Percentiles rank a stretch among this genome's conserved stretches.
Conservation (phyloP, 2,888 invertebrate genomes). For the Tuta absoluta region DNA sequence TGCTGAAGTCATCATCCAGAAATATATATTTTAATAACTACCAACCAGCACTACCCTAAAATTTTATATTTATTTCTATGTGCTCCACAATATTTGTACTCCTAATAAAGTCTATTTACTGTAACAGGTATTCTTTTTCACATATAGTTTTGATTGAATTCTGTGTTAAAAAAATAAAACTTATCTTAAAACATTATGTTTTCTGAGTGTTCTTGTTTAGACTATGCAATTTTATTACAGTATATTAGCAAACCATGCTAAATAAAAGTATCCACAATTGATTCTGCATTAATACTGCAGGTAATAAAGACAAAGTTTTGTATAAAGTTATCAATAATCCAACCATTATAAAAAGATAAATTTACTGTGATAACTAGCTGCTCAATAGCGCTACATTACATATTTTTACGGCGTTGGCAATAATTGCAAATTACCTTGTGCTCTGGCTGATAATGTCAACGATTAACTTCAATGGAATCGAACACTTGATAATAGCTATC, state of each 20-base stretch:
- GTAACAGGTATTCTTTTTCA: too few relatives aligned
- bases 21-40: neutral
- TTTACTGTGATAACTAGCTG: neutral
- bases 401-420: slow-evolving; percentile 36
- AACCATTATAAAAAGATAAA: slow-evolving; percentile 9
- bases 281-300: neutral
- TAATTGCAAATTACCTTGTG: slow-evolving; percentile 56
- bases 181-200: too few relatives aligned
- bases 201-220: too few relatives aligned
- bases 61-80: too few relatives aligned
- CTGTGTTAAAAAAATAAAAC: too few relatives aligned
- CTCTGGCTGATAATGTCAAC: slow-evolving; percentile 50
- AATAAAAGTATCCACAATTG: neutral
- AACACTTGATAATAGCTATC: slow-evolving; percentile 63
- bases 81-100: too few relatives aligned
- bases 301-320: neutral
- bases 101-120: too few relatives aligned
- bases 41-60: too few relatives aligned
- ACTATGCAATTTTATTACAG: too few relatives aligned
- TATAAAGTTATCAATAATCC: neutral
- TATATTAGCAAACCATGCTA: too few relatives aligned
- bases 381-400: slow-evolving; percentile 11
- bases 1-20: slow-evolving; percentile 11
- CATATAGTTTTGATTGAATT: too few relatives aligned
- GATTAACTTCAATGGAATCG: slow-evolving; percentile 35